phyloP scores from a whole-genome alignment of 2,113 vertebrate species.

The Sapajus apella region DNA sequence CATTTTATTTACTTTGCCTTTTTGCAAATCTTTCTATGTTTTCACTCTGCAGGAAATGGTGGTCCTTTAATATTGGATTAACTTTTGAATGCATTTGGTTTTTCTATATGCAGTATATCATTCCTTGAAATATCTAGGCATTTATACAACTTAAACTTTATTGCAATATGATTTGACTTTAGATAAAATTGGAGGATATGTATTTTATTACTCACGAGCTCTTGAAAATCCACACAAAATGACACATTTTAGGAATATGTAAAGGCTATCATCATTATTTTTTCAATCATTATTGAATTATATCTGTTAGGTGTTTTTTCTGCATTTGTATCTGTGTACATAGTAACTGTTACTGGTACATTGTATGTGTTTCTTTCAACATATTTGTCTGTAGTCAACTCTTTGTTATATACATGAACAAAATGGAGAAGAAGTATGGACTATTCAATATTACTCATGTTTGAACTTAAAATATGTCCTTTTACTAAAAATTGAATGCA shows the following conservation, averaged over 20 bases:
- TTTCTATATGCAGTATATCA: constrained; percentile 75
- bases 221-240: constrained; percentile 79
- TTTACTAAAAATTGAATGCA: neutral
- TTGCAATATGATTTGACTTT: constrained; percentile 19
- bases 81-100: constrained; percentile 77
- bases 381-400: neutral
- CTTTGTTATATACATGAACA: neutral
- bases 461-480: neutral
- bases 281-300: neutral
- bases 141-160: constrained; percentile 46
- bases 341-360: neutral
- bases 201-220: constrained; percentile 10
- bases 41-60: constrained; percentile 77
- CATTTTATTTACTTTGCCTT: constrained; percentile 78
- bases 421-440: neutral
- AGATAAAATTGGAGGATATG: constrained; percentile 35
- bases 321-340: neutral
- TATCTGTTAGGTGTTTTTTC: neutral
- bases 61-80: constrained; percentile 75
- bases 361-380: neutral
- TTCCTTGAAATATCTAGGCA: constrained; percentile 81
- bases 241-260: constrained; percentile 74
- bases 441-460: neutral
- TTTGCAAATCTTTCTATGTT: constrained; percentile 77
- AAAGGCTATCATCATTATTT: constrained; percentile 10